Conservation (phyloP, 2,113 vertebrate species). For the Hypocryptadius cinnamomeus region DNA sequence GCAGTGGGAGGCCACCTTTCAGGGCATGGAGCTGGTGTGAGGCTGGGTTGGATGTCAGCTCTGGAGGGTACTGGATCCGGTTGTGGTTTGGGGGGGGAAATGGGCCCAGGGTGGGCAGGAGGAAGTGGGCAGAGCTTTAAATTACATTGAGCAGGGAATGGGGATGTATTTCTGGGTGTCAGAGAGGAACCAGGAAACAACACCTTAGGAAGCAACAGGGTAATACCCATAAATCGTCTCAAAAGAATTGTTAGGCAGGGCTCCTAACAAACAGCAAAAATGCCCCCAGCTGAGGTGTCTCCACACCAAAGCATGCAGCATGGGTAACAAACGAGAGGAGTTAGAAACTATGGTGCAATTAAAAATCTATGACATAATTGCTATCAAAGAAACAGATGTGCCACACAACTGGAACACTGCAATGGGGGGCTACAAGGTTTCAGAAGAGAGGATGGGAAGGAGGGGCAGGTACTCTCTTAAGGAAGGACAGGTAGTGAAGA, state of each 20-base stretch:
- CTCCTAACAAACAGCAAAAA: neutral
- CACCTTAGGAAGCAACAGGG: neutral
- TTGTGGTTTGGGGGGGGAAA: neutral
- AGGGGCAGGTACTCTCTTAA: neutral
- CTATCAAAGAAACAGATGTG: neutral
- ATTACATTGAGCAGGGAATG: neutral
- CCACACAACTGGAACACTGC: neutral
- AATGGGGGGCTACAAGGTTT: neutral
- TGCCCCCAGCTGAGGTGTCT: neutral
- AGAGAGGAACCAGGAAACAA: neutral
- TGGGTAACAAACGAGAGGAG: neutral
- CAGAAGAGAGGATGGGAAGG: neutral
- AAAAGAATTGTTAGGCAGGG: neutral
- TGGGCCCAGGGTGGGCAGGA: neutral
- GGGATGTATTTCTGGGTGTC: neutral
- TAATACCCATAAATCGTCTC: neutral
- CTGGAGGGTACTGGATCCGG: fast-evolving
- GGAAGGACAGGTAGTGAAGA: neutral
- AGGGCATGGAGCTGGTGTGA: neutral
- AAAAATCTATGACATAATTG: neutral
- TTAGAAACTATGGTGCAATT: neutral
- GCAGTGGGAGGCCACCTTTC: neutral
- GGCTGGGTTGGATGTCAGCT: neutral
- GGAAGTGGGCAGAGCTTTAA: neutral
- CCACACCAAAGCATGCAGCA: neutral